Evolutionary conservation across 2,888 invertebrate species (phyloP), one percentile per base, ranked within the genome.

Genomic region (Xestia sexstrigata): DNA sequence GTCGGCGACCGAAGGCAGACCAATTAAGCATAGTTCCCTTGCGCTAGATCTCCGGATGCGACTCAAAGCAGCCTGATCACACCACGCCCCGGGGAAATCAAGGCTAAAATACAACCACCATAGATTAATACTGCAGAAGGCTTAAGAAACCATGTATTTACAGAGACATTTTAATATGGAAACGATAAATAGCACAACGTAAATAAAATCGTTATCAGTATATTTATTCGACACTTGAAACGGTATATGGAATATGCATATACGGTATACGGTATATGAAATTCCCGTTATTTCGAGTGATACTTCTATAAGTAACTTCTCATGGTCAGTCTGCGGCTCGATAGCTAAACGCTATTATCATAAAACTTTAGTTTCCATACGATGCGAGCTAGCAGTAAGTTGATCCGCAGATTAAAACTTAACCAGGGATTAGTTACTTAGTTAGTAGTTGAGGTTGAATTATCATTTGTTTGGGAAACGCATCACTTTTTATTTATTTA

Each of bases 21-120:
- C 60, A 80, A 83, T 83, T 80, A 80, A 81, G 58, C 70, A 60
- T 60, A 62, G 70, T 52, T 73, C 76, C 76, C 70, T 63, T 5
- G 63, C 45, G 70, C 35, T 30, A 23, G 39, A 76, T 55, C 72
- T 74, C 65, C 63, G 70, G 74, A 69, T 70, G 70, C 42, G 30
- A 45, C 45, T 39, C 70, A 62, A 75, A 76, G 81, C 68, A 63
- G 58, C 47, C 58, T 71, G 68, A 74, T 69, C 70, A 67, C 60
- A 67, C 74, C 72, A 71, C 58, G 63, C 85, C 71, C 76, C 15
- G 52, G 84, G 85, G 85, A 84, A 84, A 84, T 84, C 74, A 82
- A 66, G 63, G 55, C 39, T 70, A 70, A 45, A 74, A n/a, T 76
- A 67, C 13, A 49, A 15, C 39, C 62, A 35, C 42, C 13, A 80